Percentiles rank a stretch among this genome's conserved stretches.
These are phyloP conservation scores for Lordiphosa clarofinis DNA, from an alignment of 1,140 invertebrate genomes.

Conservation along the genomic window DNA sequence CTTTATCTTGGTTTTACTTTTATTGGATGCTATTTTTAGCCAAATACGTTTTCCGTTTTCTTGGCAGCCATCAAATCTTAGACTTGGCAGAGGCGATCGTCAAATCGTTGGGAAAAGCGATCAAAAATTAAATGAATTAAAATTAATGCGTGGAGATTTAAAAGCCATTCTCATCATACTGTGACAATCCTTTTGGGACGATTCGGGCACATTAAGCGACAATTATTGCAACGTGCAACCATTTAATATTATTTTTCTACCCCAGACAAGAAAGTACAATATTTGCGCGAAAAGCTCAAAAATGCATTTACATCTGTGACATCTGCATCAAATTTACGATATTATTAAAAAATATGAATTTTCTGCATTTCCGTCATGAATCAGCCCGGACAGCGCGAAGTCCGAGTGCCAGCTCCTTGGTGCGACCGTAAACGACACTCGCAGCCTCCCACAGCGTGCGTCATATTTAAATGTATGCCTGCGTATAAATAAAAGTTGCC, in stretches of 20 bases:
- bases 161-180: conserved; percentile 34
- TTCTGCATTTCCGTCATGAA: conserved; percentile 23
- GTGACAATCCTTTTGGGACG: neutral
- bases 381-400: conserved; percentile 38
- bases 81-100: conserved; percentile 29
- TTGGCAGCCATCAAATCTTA: conserved; percentile 33
- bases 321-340: conserved; percentile 72
- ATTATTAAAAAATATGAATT: conserved; percentile 1
- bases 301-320: conserved; percentile 58
- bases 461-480: conserved; percentile 72
- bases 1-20: no score
- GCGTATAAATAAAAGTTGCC: conserved; percentile 66
- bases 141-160: conserved; percentile 56
- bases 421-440: conserved; percentile 62
- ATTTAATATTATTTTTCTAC: no score
- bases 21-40: conserved; percentile 13
- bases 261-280: conserved; percentile 5
- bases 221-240: no score
- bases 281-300: conserved; percentile 49
- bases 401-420: conserved; percentile 33
- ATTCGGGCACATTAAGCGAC: no score
- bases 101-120: conserved; percentile 1
- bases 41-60: conserved; percentile 22
- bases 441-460: conserved; percentile 27
- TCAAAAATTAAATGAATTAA: conserved; percentile 48